Base-by-base conservation (phyloP, 2,113 vertebrate genomes). In the Rhinoderma darwinii region DNA sequence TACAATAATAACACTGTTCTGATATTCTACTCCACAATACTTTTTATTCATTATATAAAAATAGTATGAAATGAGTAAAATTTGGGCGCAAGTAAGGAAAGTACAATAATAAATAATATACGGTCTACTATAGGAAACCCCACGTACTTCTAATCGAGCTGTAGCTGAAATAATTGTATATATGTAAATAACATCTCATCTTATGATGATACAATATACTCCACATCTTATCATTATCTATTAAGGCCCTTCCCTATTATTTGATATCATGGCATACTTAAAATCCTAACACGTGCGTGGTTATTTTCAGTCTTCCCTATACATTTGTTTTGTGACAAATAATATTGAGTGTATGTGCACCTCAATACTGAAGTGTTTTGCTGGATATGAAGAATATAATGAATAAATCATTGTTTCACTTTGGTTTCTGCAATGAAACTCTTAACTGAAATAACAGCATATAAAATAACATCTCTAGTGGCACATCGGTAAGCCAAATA, bases 391-490 rank as follows among this genome's bases (percentile, higher is more conserved):
- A 43, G 47, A 56, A 39, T 73, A 74, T 56, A 84, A 73, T 84
- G 82, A 83, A 83, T 83, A 73, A 83, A 83, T 51, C 37, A 84
- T 66, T 66, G 73, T 35, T 85, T 61, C 39, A 30, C 73, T 77
- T 39, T 30, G 56, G 35, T 75, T 84, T 75, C 73, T 59, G 66
- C 68, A 84, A 84, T 61, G 72, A 84, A 84, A 32, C 83, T 59
- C 83, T 84, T 76, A 84, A 59, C 83, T 84, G 32, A 43, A 82
- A 75, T 82, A 87, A 87, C 68, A 75, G 66, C 54, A 35, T 63
- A 82, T 87, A 59, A 82, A 82, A 75, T 82, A 87, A 61, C 27
- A 82, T 87, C 77, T 77, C 85, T 61, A 15, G 70, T 75, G 86
- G 66, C 78, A 27, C 79, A 63, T 82, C 50, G 73, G 37, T 50